These are phyloP conservation scores for Papilio helenus DNA, from an alignment of 1,140 invertebrate genomes.

Conservation along the genomic window DNA sequence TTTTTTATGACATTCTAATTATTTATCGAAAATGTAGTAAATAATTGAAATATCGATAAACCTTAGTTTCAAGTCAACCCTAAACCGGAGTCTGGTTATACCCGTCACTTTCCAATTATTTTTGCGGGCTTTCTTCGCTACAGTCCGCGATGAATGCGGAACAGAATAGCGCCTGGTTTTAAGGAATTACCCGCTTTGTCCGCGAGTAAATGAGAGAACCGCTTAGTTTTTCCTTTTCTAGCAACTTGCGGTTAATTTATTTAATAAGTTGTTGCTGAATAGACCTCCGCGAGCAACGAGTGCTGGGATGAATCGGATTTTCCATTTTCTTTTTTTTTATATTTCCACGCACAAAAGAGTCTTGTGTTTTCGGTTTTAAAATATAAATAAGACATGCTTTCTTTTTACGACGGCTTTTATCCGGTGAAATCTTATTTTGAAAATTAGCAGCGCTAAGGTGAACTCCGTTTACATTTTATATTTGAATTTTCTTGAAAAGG, in stretches of 20 bases:
- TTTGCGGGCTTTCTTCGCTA: conserved; percentile 76
- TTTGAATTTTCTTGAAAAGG: conserved; percentile 40
- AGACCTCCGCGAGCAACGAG: conserved; percentile 58
- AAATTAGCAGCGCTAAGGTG: conserved; percentile 40
- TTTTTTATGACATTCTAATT: background rate
- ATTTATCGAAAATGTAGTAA: background rate
- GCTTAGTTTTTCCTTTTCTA: conserved; percentile 77
- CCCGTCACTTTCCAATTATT: conserved; percentile 80
- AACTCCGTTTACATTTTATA: conserved; percentile 38
- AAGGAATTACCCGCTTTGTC: conserved; percentile 78
- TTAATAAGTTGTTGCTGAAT: conserved; percentile 80
- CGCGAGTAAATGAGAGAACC: conserved; percentile 66
- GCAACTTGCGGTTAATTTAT: conserved; percentile 79
- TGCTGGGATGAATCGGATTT: conserved; percentile 69
- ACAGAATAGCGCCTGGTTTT: conserved; percentile 74
- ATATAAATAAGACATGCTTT: conserved; percentile 43
- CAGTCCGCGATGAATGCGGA: conserved; percentile 64
- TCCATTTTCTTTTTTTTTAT: conserved; percentile 66
- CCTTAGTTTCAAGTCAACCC: conserved; percentile 39
- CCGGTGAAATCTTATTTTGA: conserved; percentile 38
- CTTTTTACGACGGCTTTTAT: conserved; percentile 40
- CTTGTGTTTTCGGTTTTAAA: conserved; percentile 58
- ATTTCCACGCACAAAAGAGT: conserved; percentile 66
- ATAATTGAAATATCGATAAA: conserved; percentile 49
- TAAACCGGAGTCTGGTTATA: conserved; percentile 55